These are phyloP conservation scores for Sitobion miscanthi DNA, from an alignment of 1,140 invertebrate species.

Conservation along the genomic window DNA sequence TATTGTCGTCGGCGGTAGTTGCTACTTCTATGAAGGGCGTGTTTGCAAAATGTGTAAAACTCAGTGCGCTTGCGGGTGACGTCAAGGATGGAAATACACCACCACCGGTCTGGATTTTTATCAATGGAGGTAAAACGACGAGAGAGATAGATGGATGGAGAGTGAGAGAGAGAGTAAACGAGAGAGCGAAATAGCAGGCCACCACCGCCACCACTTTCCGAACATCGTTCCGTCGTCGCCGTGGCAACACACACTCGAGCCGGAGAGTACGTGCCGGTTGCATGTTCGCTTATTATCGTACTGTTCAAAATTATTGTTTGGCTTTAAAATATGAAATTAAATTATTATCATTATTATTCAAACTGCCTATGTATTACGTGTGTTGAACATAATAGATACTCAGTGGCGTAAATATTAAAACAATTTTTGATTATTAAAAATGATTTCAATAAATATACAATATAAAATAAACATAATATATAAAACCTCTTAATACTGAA, in stretches of 20 bases:
- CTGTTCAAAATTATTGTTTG: neutral
- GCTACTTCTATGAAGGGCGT: neutral
- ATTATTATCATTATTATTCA: neutral
- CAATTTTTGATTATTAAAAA: neutral
- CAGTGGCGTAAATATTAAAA: neutral
- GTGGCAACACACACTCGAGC: neutral
- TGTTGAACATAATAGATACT: neutral
- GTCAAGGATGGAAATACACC: slow-evolving; percentile 6
- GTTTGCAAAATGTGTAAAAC: neutral
- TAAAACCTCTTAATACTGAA: neutral
- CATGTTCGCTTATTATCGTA: neutral
- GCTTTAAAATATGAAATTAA: slow-evolving; percentile 6
- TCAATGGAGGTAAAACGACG: slow-evolving; percentile 25
- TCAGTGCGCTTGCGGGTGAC: slow-evolving; percentile 18
- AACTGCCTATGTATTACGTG: neutral
- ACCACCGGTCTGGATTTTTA: slow-evolving; percentile 6
- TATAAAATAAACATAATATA: neutral
- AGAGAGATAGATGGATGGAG: neutral
- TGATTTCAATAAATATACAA: neutral
- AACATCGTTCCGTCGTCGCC: neutral
- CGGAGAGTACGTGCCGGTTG: neutral
- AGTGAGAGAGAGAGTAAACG: neutral
- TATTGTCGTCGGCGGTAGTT: neutral
- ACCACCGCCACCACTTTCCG: neutral
- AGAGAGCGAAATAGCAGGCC: neutral